Percentiles rank a stretch among this genome's conserved stretches.
Conservation (phyloP, 2,113 vertebrate species). For the Pachypanchax playfairii region DNA sequence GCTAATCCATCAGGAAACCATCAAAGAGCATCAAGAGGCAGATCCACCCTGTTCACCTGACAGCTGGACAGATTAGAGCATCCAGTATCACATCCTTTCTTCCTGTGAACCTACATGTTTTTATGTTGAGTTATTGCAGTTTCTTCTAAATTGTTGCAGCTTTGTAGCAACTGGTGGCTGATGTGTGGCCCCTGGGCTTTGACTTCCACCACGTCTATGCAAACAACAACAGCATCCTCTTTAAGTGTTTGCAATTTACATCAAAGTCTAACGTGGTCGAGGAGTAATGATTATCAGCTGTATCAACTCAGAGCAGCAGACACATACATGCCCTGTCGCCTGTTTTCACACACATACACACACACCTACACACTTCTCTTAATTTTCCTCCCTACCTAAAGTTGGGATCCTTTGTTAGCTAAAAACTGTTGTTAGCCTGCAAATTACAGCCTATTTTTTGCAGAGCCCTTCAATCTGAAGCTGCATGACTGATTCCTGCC, state of each 20-base stretch:
- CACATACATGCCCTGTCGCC: slow-evolving; percentile 30
- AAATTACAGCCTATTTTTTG: slow-evolving; percentile 48
- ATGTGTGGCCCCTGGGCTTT: slow-evolving; percentile 18
- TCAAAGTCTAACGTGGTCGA: slow-evolving; percentile 47
- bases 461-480: slow-evolving; percentile 46
- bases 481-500: slow-evolving; percentile 37
- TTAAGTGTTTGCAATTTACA: slow-evolving; percentile 50
- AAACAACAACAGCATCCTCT: slow-evolving; percentile 57
- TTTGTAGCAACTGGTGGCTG: slow-evolving; percentile 4
- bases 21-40: slow-evolving; percentile 51
- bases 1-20: slow-evolving; percentile 59
- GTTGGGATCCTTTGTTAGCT: slow-evolving; percentile 28
- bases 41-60: slow-evolving; percentile 59
- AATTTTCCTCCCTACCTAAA: slow-evolving; percentile 15
- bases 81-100: slow-evolving; percentile 6
- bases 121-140: background rate
- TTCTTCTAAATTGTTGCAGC: background rate
- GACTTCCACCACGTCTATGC: slow-evolving; percentile 46
- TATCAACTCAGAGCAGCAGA: slow-evolving; percentile 43
- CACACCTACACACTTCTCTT: slow-evolving; percentile 24
- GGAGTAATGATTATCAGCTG: slow-evolving; percentile 68
- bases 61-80: slow-evolving; percentile 52
- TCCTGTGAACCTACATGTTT: slow-evolving; percentile 13
- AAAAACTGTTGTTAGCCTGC: slow-evolving; percentile 36
- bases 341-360: slow-evolving; percentile 17